These are phyloP conservation scores for Rhinoraja longicauda DNA, from an alignment of 2,797 vertebrate species.

Conservation along the genomic window DNA sequence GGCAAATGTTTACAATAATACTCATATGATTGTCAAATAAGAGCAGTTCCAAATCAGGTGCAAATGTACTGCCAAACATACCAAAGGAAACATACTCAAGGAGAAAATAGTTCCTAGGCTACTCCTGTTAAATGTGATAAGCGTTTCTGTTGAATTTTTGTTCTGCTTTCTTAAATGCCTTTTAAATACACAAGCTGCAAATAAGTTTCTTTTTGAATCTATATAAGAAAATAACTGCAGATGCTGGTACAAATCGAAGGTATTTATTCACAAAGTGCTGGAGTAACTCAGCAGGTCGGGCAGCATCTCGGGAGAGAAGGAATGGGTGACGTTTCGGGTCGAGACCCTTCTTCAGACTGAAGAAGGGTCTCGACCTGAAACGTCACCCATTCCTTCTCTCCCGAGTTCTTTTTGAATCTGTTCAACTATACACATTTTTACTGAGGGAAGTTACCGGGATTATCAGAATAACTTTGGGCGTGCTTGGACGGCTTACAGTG, in stretches of 20 bases:
- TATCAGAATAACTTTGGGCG: not conserved
- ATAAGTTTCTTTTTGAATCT: not conserved
- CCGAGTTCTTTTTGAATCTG: no score
- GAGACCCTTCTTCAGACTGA: no score
- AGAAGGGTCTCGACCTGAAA: no score
- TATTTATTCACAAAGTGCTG: no score
- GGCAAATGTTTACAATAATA: not conserved
- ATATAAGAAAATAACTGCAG: no score
- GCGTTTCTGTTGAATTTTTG: not conserved
- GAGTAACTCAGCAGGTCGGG: no score
- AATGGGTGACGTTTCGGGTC: no score
- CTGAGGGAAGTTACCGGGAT: not conserved
- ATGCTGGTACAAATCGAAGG: no score
- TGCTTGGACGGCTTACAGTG: not conserved
- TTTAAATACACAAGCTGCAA: not conserved
- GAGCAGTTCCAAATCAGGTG: not conserved
- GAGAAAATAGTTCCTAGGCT: not conserved
- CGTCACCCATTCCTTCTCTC: no score
- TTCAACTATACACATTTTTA: not conserved
- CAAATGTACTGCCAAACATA: no score
- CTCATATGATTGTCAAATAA: not conserved
- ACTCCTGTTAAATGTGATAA: not conserved
- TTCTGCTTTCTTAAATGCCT: not conserved
- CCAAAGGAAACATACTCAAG: not conserved
- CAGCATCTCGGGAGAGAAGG: no score